phyloP scores from a whole-genome alignment of 1,140 invertebrate genomes.

The Campodea augens region DNA sequence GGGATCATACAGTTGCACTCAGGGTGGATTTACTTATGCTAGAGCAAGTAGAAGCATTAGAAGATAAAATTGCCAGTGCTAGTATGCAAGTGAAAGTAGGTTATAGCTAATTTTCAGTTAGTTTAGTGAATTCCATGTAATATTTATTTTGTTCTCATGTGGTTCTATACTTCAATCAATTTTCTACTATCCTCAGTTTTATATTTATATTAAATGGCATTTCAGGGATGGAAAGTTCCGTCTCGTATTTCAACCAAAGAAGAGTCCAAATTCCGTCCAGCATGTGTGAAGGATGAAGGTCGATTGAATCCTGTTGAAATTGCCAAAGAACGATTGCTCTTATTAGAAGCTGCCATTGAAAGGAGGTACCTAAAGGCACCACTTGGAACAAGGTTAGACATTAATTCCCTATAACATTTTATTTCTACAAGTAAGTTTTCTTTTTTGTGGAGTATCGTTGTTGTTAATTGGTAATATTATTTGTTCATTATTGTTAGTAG shows the following conservation, averaged over 20 bases:
- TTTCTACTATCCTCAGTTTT: too few relatives aligned
- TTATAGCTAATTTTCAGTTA: too few relatives aligned
- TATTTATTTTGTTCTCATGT: neutral
- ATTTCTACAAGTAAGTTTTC: too few relatives aligned
- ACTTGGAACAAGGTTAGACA: conserved; percentile 46
- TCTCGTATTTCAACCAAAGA: conserved; percentile 37
- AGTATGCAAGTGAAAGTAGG: conserved; percentile 69
- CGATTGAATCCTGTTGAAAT: conserved; percentile 40
- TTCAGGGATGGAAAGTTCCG: conserved; percentile 62
- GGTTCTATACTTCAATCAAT: too few relatives aligned
- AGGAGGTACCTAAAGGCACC: conserved; percentile 84
- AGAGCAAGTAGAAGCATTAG: conserved; percentile 73
- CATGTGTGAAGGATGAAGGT: conserved; percentile 27
- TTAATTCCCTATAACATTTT: too few relatives aligned
- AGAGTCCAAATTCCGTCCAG: conserved; percentile 30
- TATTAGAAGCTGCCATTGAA: conserved; percentile 76
- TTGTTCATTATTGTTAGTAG: too few relatives aligned
- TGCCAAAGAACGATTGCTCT: conserved; percentile 54
- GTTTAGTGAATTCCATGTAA: neutral
- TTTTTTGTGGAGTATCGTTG: too few relatives aligned
- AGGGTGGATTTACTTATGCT: conserved; percentile 61
- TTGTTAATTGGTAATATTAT: too few relatives aligned
- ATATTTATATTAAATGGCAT: conserved; percentile 2
- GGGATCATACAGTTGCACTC: conserved; percentile 49
- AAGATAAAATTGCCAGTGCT: conserved; percentile 77